phyloP scores from a whole-genome alignment of 2,888 invertebrate genomes.

The Chaetoderma sp. region DNA sequence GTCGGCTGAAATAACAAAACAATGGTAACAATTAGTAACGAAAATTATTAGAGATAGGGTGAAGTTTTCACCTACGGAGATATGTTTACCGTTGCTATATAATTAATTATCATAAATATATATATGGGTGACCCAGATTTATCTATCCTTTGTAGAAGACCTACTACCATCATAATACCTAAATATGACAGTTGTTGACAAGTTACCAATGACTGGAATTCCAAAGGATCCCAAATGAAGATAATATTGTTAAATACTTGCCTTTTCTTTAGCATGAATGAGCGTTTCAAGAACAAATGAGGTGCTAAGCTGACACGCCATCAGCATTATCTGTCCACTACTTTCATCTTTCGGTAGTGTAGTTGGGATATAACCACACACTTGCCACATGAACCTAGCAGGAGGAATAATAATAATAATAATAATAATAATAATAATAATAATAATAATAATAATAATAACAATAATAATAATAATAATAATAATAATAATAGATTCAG shows the following conservation, averaged over 20 bases:
- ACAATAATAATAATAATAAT: neutral
- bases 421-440: neutral
- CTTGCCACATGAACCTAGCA: slow-evolving; percentile 93
- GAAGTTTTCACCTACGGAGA: no score
- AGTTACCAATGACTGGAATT: no score
- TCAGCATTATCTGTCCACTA: slow-evolving; percentile 81
- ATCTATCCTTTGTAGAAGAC: no score
- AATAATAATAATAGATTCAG: no score
- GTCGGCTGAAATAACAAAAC: slow-evolving; percentile 78
- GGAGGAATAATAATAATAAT: slow-evolving; percentile 11
- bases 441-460: neutral
- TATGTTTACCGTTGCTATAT: no score
- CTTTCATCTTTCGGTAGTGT: slow-evolving; percentile 79
- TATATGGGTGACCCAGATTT: no score
- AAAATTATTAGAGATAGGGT: no score
- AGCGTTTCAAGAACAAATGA: slow-evolving; percentile 97
- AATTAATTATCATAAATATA: no score
- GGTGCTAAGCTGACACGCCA: slow-evolving; percentile 81
- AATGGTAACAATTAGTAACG: neutral
- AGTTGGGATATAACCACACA: slow-evolving; percentile 93
- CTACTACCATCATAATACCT: no score
- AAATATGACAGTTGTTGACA: no score
- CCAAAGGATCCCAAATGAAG: no score
- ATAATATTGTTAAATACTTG: no score
- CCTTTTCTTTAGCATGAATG: slow-evolving; percentile 96